Evolutionary conservation across 2,888 invertebrate species (phyloP).

Genomic region (Rugalucina vietnamica): DNA sequence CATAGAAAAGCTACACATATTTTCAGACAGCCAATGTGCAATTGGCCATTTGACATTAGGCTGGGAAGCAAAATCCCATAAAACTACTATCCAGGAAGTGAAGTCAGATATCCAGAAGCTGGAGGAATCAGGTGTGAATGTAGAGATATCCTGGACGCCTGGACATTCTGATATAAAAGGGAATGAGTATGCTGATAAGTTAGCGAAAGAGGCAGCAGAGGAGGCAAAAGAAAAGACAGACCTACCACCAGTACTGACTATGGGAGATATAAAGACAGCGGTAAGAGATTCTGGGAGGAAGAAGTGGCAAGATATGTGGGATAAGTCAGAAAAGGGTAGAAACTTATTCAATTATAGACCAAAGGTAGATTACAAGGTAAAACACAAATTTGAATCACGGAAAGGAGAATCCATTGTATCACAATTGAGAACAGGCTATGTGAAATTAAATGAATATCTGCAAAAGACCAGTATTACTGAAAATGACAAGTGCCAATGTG

Average conservation of each 20-base stretch:
- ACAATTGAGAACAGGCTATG: background rate
- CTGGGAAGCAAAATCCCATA: conserved; percentile 9
- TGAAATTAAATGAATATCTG: background rate
- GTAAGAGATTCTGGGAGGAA: background rate
- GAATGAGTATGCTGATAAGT: background rate
- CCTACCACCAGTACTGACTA: background rate
- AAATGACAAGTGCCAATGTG: background rate
- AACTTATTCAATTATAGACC: background rate
- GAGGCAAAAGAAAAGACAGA: background rate
- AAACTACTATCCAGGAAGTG: background rate
- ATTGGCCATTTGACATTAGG: background rate
- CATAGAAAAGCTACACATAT: background rate
- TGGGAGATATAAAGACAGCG: background rate
- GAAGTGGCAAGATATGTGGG: background rate
- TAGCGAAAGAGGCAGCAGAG: background rate
- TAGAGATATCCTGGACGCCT: background rate
- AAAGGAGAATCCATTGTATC: background rate
- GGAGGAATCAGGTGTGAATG: background rate
- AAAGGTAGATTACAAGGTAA: background rate
- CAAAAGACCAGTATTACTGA: background rate
- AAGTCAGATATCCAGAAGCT: background rate
- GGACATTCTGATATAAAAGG: background rate
- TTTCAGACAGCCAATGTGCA: background rate
- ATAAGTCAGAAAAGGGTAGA: background rate
- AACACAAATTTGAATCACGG: background rate